A percentile compares a stretch with the other conserved stretches of the same genome.
These are phyloP conservation scores for Paramisgurnus dabryanus DNA, from an alignment of 2,113 vertebrate species.

Conservation along the genomic window DNA sequence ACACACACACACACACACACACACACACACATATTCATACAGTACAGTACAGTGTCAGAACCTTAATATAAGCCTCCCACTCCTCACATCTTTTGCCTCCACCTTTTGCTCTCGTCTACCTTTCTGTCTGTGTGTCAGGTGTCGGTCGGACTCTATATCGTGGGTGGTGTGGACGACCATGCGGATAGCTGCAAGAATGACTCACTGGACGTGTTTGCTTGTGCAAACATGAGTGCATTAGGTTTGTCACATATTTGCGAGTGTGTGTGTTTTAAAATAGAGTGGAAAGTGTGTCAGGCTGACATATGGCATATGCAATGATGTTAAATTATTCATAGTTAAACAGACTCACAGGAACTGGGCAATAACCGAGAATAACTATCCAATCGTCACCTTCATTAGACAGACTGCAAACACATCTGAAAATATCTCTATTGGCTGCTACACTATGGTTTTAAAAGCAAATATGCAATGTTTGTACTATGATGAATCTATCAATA, in stretches of 20 bases:
- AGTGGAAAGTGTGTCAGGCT: slow-evolving; percentile 50
- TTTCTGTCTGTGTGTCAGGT: slow-evolving; percentile 54
- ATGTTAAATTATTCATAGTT: slow-evolving; percentile 53
- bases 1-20: background rate
- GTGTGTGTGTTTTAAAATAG: slow-evolving; percentile 51
- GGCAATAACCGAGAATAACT: background rate
- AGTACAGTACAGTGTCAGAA: slow-evolving; percentile 58
- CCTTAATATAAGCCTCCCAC: slow-evolving; percentile 74
- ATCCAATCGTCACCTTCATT: background rate
- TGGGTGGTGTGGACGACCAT: slow-evolving; percentile 72
- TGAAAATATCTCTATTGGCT: background rate
- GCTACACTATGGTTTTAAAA: background rate
- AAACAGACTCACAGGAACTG: slow-evolving; percentile 18
- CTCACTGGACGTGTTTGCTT: slow-evolving; percentile 46
- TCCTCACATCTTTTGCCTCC: slow-evolving; percentile 54
- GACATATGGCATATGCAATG: slow-evolving; percentile 50
- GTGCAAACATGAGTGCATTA: slow-evolving; percentile 34
- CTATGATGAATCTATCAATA: background rate
- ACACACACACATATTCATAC: background rate
- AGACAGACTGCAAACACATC: background rate
- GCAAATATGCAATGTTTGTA: background rate
- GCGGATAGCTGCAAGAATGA: slow-evolving; percentile 69
- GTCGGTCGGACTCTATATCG: slow-evolving; percentile 65
- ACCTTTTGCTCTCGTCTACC: slow-evolving; percentile 19
- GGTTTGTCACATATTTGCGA: slow-evolving; percentile 41